Conservation (phyloP, 1,140 invertebrate species). For the Zaprionus lachaisei region DNA sequence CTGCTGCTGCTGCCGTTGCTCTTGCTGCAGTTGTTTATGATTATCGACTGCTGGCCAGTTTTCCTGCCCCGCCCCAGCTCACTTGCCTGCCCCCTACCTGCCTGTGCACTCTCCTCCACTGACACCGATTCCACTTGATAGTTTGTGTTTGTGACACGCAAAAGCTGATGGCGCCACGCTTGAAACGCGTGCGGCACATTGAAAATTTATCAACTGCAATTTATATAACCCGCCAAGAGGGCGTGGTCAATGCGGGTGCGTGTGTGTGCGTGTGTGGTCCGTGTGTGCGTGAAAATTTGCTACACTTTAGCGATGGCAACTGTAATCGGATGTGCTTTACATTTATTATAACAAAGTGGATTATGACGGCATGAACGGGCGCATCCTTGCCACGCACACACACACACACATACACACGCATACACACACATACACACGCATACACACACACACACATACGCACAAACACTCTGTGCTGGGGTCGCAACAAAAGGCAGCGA, state of each 20-base stretch:
- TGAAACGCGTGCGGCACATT: slow-evolving; percentile 67
- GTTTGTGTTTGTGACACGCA: slow-evolving; percentile 53
- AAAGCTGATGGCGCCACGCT: slow-evolving; percentile 39
- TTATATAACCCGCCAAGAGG: slow-evolving; percentile 45
- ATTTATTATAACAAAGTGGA: slow-evolving; percentile 83
- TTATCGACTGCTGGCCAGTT: slow-evolving; percentile 70
- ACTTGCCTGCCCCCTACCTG: background rate
- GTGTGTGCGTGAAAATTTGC: slow-evolving; percentile 76
- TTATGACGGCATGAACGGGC: slow-evolving; percentile 66
- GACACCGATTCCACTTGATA: slow-evolving; percentile 52
- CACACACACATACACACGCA: slow-evolving; percentile 21
- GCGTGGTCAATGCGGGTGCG: slow-evolving; percentile 16
- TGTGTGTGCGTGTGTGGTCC: slow-evolving; percentile 9
- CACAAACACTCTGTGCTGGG: slow-evolving; percentile 20
- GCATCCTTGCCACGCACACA: slow-evolving; percentile 66
- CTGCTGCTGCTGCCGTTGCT: slow-evolving; percentile 22
- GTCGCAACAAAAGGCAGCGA: slow-evolving; percentile 34
- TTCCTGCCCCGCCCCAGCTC: slow-evolving; percentile 27
- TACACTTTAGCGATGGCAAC: slow-evolving; percentile 78
- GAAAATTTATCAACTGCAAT: slow-evolving; percentile 80
- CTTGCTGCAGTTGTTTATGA: slow-evolving; percentile 63
- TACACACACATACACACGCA: slow-evolving; percentile 26
- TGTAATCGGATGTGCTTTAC: slow-evolving; percentile 83
- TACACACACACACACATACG: slow-evolving; percentile 34
- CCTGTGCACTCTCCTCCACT: background rate